Base-by-base conservation (phyloP, 2,888 invertebrate species). In the Leptogaster cylindrica region DNA sequence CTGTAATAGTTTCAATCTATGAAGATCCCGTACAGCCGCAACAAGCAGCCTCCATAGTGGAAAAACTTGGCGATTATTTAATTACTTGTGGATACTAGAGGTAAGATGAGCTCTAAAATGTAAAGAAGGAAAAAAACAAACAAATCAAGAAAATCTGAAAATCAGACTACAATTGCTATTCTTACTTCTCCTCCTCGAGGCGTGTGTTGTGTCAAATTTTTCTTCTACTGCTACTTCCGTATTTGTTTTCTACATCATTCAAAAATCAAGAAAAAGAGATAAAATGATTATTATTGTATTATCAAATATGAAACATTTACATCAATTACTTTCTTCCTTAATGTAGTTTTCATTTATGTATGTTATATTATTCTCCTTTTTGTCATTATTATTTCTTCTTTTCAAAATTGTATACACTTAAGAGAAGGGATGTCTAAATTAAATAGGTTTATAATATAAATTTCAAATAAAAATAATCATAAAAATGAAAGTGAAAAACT, bases 21-120 rank as follows among this genome's bases (percentile, higher is more conserved):
- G 93, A 94, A 89, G 94, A 95, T 86, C 94, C 94, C 82, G 93
- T 94, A 84, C 94, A 94, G 86, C 94, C 95, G 83, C 94, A 95
- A 85, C 95, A 95, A 86, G 94, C 94, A 81, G 95, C 95, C 83
- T 93, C 93, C 77, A 93, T 95, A 85, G 94, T 94, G 84, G 95
- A 95, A 89, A 94, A 94, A 88, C 88, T 95, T 88, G 94, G 95
- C 87, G 95, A 95, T 84, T 95, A 95, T 90, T 91, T 95, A 88
- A 89, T 94, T 87, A 90, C 89, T 87, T 94, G 93, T 89, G 93
- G 94, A 89, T 94, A 93, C 90, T 95, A 94, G 89, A 88, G 87
- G 87, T 87, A 73, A 78, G 70, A n/a, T 58, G 66, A 58, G 67
- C 65, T 67, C 67, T 69, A 67, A n/a, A 48, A 18, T 69, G 66